Evolutionary conservation across 2,113 vertebrate genomes (phyloP).

Genomic region (Pelvicachromis taeniatus): DNA sequence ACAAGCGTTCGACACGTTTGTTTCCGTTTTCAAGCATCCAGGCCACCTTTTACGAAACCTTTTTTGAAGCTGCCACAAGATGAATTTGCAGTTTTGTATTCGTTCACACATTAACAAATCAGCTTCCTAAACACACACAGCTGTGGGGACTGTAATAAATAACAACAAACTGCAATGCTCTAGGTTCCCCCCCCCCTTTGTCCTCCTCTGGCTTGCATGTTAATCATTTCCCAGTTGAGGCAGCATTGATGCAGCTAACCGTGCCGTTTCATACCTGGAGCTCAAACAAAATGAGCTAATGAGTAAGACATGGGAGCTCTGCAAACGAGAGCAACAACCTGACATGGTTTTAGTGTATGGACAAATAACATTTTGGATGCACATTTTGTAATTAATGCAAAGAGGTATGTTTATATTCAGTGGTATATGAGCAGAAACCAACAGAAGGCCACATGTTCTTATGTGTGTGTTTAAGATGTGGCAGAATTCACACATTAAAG

Average conservation of each 20-base stretch:
- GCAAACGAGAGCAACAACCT: constrained; percentile 26
- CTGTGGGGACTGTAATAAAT: constrained; percentile 44
- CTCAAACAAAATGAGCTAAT: constrained; percentile 38
- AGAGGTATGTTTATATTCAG: background rate
- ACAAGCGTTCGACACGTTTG: background rate
- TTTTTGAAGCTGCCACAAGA: constrained; percentile 22
- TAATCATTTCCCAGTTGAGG: constrained; percentile 39
- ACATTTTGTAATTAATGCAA: background rate
- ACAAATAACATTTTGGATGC: background rate
- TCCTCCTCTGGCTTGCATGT: constrained; percentile 37
- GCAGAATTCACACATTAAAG: background rate
- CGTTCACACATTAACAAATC: constrained; percentile 28
- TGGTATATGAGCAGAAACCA: background rate
- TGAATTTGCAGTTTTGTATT: constrained; percentile 25
- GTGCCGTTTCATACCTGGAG: constrained; percentile 41
- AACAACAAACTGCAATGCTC: constrained; percentile 24
- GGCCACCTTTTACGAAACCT: constrained; percentile 22
- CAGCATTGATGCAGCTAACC: constrained; percentile 12
- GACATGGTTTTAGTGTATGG: background rate
- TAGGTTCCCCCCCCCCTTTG: background rate
- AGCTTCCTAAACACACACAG: constrained; percentile 49
- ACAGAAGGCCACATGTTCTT: background rate
- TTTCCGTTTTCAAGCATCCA: constrained; percentile 11
- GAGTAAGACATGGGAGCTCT: constrained; percentile 1
- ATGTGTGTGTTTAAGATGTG: background rate